Conservation (phyloP, 2,113 vertebrate genomes). For the Elgaria multicarinata region DNA sequence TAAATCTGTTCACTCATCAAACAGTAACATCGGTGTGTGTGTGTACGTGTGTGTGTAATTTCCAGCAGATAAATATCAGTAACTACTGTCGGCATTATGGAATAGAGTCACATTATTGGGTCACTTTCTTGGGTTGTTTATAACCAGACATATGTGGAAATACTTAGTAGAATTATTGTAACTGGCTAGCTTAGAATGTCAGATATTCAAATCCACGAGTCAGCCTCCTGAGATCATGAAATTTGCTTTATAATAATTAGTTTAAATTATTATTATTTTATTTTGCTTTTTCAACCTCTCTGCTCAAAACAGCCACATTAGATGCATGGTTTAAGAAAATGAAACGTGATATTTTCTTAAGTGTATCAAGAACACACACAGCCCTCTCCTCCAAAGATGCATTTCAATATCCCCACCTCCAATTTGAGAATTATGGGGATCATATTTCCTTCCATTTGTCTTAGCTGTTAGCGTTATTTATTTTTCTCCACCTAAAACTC, state of each 20-base stretch:
- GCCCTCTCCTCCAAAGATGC: background rate
- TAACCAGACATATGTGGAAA: background rate
- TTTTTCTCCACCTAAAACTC: background rate
- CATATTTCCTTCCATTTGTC: background rate
- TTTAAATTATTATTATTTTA: background rate
- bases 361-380: background rate
- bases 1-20: background rate
- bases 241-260: background rate
- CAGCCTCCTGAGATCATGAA: background rate
- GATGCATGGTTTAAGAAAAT: constrained; percentile 9
- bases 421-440: background rate
- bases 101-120: background rate
- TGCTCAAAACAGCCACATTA: background rate
- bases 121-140: background rate
- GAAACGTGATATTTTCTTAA: background rate
- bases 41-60: background rate
- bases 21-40: background rate
- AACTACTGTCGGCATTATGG: too few species aligned
- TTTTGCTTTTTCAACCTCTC: background rate
- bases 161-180: background rate
- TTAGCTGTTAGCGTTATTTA: constrained; percentile 6
- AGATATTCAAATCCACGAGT: background rate
- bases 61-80: background rate
- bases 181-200: background rate
- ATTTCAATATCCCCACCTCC: background rate